A percentile compares a stretch with the other conserved stretches of the same genome.
Conservation (phyloP, 1,140 invertebrate genomes). For the Hormaphis cornu region DNA sequence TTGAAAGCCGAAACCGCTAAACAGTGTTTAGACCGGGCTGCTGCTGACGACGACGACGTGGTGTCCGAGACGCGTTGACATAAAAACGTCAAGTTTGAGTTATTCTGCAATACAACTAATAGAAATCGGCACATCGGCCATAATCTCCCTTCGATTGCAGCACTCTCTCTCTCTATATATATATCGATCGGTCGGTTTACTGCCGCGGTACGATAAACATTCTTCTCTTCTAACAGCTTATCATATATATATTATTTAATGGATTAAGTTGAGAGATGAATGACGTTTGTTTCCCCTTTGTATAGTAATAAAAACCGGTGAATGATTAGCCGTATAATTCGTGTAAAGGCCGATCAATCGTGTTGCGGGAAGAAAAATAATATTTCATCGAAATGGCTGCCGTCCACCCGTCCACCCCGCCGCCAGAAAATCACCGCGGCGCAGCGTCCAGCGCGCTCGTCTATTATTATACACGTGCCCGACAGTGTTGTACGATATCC, state of each 20-base stretch:
- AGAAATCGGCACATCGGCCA: neutral
- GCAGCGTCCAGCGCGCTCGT: no score
- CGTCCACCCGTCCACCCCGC: neutral
- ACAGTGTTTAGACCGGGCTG: no score
- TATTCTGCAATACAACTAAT: conserved; percentile 18
- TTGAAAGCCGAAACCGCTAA: no score
- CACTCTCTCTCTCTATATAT: neutral
- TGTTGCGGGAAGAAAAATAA: conserved; percentile 19
- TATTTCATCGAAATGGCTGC: conserved; percentile 20
- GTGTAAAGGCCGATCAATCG: conserved; percentile 30
- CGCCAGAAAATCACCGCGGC: neutral
- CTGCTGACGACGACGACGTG: no score
- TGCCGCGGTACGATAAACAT: neutral
- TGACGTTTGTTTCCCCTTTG: conserved; percentile 22
- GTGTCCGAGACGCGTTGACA: no score
- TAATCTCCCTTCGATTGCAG: neutral
- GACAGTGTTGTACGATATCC: no score
- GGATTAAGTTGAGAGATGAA: conserved; percentile 28
- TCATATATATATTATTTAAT: conserved; percentile 12
- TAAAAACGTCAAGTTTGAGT: conserved; percentile 11
- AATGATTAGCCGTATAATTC: conserved; percentile 33
- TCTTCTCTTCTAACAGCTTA: neutral
- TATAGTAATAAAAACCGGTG: conserved; percentile 13
- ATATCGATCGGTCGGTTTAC: neutral
- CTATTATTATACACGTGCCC: no score